Base-by-base conservation (phyloP, 1,140 invertebrate genomes). In the Sitobion miscanthi region DNA sequence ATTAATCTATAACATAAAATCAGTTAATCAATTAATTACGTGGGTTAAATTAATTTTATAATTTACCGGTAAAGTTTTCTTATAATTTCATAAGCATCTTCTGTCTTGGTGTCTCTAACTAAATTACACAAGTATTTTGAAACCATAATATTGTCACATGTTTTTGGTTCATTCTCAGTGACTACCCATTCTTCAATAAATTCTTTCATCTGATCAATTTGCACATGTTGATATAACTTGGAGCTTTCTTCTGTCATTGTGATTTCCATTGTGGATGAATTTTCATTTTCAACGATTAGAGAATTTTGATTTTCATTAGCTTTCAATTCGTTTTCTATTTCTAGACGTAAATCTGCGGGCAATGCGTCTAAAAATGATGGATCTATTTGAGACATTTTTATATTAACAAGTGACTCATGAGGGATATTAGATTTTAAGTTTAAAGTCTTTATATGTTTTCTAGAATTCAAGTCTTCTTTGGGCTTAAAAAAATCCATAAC, bases 281-380 rank as follows among this genome's bases (percentile, higher is more conserved):
- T 23, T 52, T 86, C 20, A 57, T 93, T 30, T 47, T 38, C 17
- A 17, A 30, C 2, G 2, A 21, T 25, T 25, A 17, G 9, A 38
- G 23, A 30, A 25, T 52, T 83, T 6, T 57, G 47, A 1, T 42
- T 20, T 42, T 93, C 47, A 45, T 90, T 45, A 77, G 45, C 8
- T 94, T 95, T 95, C 85, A 96, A 96, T 94, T 96, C 96, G 89
- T 96, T 95, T 4, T 97, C 95, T 93, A 97, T 95, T 95, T 97
- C 97, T 57, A 95, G 95, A 93, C 96, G 95, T 94, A 97, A 96
- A 90, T 97, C 96, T 92, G 96, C 95, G 0, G 97, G 97, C 87
- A 97, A 94, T 94, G 96, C 96, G 38, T 96, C 95, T 83, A 97
- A 94, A 35, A 97, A 96, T 45, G 95, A 95, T 94, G 95, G 94